These are phyloP conservation scores for Planococcus citri DNA, from an alignment of 1,140 invertebrate genomes.

Conservation along the genomic window DNA sequence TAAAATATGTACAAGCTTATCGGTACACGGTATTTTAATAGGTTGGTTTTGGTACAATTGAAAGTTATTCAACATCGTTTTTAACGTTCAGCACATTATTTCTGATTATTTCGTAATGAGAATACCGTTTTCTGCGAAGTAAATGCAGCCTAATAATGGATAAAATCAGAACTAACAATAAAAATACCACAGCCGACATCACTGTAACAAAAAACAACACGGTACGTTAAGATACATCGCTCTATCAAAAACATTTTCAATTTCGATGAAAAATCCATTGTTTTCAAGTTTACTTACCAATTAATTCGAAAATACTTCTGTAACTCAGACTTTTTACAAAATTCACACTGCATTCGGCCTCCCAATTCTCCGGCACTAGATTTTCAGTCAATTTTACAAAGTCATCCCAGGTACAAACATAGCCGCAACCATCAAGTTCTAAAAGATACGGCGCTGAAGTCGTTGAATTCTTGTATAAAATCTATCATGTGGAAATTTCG, in stretches of 20 bases:
- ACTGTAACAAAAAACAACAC: neutral
- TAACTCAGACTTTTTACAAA: neutral
- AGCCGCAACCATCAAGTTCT: slow-evolving; percentile 17
- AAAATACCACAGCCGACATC: neutral
- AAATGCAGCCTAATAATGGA: neutral
- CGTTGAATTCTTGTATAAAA: slow-evolving; percentile 21
- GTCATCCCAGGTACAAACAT: slow-evolving; percentile 11
- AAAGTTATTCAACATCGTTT: neutral
- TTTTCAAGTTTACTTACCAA: neutral
- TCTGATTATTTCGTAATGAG: neutral
- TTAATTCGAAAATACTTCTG: neutral
- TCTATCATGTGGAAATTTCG: neutral
- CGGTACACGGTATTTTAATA: neutral
- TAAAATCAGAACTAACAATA: neutral
- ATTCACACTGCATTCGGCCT: neutral
- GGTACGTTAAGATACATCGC: neutral
- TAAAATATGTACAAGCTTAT: neutral
- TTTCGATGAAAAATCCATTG: neutral
- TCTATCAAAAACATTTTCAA: too few relatives aligned
- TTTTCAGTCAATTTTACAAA: slow-evolving; percentile 8
- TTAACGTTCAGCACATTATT: neutral
- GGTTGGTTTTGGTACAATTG: neutral
- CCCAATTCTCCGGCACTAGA: neutral
- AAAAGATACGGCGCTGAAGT: slow-evolving; percentile 9
- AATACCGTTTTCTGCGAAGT: neutral